phyloP scores from a whole-genome alignment of 1,140 invertebrate species.

The Dendrolimus punctatus region DNA sequence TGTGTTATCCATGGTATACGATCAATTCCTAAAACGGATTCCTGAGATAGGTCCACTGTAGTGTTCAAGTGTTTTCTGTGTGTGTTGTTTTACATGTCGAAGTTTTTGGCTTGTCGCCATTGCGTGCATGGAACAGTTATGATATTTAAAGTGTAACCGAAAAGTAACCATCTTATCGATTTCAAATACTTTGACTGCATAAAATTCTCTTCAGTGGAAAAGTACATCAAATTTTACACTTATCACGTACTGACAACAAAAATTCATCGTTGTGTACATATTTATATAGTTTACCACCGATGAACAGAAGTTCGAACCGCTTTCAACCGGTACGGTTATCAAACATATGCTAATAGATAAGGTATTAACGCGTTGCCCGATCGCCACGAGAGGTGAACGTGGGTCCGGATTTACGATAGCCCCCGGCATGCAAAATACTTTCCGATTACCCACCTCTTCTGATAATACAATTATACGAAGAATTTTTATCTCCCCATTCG shows the following conservation, averaged over 20 bases:
- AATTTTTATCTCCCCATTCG: not conserved
- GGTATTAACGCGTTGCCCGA: conserved; percentile 20
- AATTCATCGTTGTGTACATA: conserved; percentile 5
- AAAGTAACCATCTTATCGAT: conserved; percentile 3
- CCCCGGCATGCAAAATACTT: conserved; percentile 25
- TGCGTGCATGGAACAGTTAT: conserved; percentile 3
- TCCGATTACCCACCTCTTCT: conserved; percentile 19
- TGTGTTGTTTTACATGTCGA: not conserved
- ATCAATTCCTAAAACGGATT: no score
- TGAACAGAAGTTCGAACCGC: conserved; percentile 22
- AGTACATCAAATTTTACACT: not conserved
- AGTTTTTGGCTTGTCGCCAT: not conserved
- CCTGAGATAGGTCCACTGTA: no score
- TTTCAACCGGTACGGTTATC: conserved; percentile 29
- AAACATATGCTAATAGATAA: conserved; percentile 42
- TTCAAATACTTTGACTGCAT: not conserved
- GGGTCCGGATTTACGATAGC: conserved; percentile 28
- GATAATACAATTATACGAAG: no score
- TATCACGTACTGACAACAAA: conserved; percentile 8
- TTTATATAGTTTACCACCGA: conserved; percentile 13
- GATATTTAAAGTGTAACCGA: conserved; percentile 3
- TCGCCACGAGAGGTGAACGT: conserved; percentile 42
- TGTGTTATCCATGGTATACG: no score
- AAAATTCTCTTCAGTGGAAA: no score
- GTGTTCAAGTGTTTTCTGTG: not conserved